Conservation (phyloP, 2,113 vertebrate species). For the Psilopsiagon aurifrons region DNA sequence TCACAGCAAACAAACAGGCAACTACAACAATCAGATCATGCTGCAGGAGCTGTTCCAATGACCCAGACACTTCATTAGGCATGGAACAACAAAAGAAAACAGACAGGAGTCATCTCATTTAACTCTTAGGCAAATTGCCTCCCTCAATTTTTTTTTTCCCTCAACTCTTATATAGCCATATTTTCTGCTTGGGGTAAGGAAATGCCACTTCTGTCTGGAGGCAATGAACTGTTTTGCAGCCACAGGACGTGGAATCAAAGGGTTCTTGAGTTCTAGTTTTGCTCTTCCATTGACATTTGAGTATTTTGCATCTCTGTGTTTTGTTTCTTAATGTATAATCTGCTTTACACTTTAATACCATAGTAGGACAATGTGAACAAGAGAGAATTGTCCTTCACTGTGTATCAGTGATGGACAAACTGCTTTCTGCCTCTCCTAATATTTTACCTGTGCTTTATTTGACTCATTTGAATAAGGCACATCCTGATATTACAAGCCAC, state of each 20-base stretch:
- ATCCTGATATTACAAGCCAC: neutral
- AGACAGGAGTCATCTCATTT: slow-evolving; percentile 20
- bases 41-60: slow-evolving; percentile 52
- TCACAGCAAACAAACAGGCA: slow-evolving; percentile 57
- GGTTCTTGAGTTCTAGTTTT: neutral
- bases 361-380: neutral
- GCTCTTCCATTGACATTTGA: neutral
- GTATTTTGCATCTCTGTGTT: neutral
- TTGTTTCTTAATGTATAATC: neutral
- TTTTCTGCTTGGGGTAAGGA: neutral
- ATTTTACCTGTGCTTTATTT: neutral
- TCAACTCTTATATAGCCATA: neutral
- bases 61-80: slow-evolving; percentile 62
- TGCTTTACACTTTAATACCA: neutral
- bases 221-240: neutral
- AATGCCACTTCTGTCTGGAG: neutral
- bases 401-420: neutral
- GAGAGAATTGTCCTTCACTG: neutral
- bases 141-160: neutral
- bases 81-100: slow-evolving; percentile 50
- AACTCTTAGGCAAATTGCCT: slow-evolving; percentile 22
- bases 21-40: slow-evolving; percentile 47
- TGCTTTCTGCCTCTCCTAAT: neutral
- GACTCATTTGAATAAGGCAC: neutral
- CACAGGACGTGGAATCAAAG: neutral